phyloP scores from a whole-genome alignment of 2,797 vertebrate species.

The Chaetodon trifasciatus region DNA sequence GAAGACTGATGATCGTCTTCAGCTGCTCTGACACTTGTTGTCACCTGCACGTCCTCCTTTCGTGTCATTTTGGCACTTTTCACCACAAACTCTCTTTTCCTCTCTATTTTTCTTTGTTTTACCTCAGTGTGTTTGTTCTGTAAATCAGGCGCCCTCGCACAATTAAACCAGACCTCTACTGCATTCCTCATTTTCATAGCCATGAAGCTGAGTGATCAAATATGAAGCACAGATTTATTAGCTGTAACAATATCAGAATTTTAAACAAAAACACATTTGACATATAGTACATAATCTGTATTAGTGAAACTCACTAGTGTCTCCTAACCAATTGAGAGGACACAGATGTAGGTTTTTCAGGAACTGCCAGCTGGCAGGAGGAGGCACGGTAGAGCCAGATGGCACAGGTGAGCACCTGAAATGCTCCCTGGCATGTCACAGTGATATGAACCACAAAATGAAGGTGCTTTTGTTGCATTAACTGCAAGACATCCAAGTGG shows the following conservation, averaged over 20 bases:
- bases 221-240: constrained; percentile 22
- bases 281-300: constrained; percentile 5
- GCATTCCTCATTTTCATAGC: constrained; percentile 31
- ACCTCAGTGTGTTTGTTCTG: background rate
- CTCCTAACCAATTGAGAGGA: constrained; percentile 12
- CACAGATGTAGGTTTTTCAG: constrained; percentile 32
- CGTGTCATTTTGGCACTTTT: background rate
- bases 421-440: constrained; percentile 22
- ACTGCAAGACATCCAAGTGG: background rate
- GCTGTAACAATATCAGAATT: background rate
- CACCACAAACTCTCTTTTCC: background rate
- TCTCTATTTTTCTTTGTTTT: background rate
- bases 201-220: constrained; percentile 15
- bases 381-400: constrained; percentile 28
- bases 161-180: constrained; percentile 30
- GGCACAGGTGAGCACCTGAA: constrained; percentile 27
- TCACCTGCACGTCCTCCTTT: background rate
- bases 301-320: background rate
- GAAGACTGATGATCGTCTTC: background rate
- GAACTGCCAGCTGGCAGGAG: constrained; percentile 25
- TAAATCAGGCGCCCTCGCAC: background rate
- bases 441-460: constrained; percentile 14
- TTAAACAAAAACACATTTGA: constrained; percentile 25
- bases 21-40: background rate
- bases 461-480: constrained; percentile 25